A percentile compares a stretch with the other conserved stretches of the same genome.
phyloP scores from a whole-genome alignment of 1,140 invertebrate genomes.

The Notospermus geniculatus region DNA sequence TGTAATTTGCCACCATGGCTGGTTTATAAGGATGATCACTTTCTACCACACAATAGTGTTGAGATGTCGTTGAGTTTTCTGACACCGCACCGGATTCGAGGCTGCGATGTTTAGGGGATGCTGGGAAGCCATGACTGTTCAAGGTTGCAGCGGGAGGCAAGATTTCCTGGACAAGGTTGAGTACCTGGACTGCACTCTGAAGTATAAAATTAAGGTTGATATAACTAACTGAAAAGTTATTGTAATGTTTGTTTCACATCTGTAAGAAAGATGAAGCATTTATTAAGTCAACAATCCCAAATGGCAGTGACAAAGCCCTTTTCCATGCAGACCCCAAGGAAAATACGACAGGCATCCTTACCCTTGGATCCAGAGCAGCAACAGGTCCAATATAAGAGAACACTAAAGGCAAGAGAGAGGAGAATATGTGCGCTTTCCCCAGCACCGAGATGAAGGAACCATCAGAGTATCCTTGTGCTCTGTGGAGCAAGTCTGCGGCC shows the following conservation, averaged over 20 bases:
- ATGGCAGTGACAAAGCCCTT: background rate
- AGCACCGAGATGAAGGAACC: conserved; percentile 16
- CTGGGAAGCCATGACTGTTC: conserved; percentile 61
- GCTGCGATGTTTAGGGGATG: conserved; percentile 23
- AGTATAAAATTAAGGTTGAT: conserved; percentile 18
- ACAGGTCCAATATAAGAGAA: conserved; percentile 78
- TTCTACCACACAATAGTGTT: conserved; percentile 87
- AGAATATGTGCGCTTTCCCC: conserved; percentile 62
- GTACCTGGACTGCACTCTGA: conserved; percentile 82
- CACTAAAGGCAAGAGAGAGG: conserved; percentile 73
- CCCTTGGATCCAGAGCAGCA: conserved; percentile 77
- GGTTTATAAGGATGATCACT: conserved; percentile 96
- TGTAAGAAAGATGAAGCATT: conserved; percentile 48
- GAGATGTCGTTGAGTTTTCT: conserved; percentile 65
- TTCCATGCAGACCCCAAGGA: no score
- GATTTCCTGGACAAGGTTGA: conserved; percentile 86
- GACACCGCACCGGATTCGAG: background rate
- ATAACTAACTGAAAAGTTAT: no score
- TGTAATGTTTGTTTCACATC: no score
- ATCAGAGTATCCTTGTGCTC: conserved; percentile 59
- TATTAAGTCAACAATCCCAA: background rate
- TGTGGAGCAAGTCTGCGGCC: conserved; percentile 69
- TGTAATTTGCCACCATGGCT: conserved; percentile 81
- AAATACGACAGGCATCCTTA: conserved; percentile 49
- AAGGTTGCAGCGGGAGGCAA: conserved; percentile 84